Conservation (phyloP, 2,888 invertebrate species). For the Vanessa cardui region DNA sequence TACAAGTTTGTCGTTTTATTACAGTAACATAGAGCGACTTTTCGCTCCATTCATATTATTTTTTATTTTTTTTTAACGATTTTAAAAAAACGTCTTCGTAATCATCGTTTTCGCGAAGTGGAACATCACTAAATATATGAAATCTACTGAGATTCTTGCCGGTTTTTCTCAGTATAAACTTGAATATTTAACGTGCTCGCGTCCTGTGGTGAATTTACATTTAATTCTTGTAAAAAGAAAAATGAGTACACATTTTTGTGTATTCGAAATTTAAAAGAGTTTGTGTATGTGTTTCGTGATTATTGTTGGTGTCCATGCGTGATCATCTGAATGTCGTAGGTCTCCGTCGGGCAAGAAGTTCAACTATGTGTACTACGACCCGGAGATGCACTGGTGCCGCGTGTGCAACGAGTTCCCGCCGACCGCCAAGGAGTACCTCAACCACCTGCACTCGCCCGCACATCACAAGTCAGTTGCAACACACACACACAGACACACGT, state of each 20-base stretch:
- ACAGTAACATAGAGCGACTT: neutral
- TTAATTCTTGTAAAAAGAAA: too few relatives aligned
- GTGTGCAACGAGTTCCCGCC: constrained; percentile 93
- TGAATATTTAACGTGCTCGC: too few relatives aligned
- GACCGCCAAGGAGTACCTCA: constrained; percentile 92
- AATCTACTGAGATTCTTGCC: too few relatives aligned
- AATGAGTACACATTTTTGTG: too few relatives aligned
- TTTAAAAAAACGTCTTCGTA: too few relatives aligned
- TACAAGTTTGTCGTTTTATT: constrained; percentile 4
- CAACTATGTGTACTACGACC: constrained; percentile 93
- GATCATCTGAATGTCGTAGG: constrained; percentile 47
- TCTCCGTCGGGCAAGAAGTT: constrained; percentile 77
- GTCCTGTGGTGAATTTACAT: too few relatives aligned
- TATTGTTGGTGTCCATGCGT: neutral
- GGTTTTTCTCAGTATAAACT: too few relatives aligned
- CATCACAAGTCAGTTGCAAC: constrained; percentile 84
- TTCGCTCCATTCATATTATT: neutral
- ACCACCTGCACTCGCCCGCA: constrained; percentile 90
- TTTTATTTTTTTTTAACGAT: neutral
- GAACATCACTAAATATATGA: too few relatives aligned
- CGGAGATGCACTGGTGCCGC: constrained; percentile 95
- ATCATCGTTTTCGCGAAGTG: too few relatives aligned
- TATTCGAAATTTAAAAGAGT: too few relatives aligned
- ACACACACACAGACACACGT: neutral
- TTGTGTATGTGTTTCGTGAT: neutral